These are phyloP conservation scores for Stramonita haemastoma DNA, from an alignment of 2,888 invertebrate species.

Conservation along the genomic window DNA sequence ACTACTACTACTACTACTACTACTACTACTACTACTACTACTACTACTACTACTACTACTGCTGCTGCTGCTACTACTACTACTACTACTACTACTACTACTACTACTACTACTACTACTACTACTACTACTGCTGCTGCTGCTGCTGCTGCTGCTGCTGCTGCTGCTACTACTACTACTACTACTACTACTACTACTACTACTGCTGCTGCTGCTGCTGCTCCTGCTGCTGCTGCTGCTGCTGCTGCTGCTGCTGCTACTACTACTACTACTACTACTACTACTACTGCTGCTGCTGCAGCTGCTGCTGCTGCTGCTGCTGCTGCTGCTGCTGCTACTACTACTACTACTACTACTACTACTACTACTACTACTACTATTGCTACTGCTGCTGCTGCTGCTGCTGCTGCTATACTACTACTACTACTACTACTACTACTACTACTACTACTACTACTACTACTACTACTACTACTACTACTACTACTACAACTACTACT, in stretches of 20 bases:
- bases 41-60: too few relatives aligned
- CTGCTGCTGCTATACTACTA: too few relatives aligned
- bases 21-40: too few relatives aligned
- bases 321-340: background rate
- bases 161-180: conserved; percentile 20
- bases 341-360: background rate
- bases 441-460: background rate
- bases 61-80: too few relatives aligned
- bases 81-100: too few relatives aligned
- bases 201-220: too few relatives aligned
- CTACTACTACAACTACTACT: background rate
- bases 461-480: background rate
- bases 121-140: too few relatives aligned
- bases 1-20: too few relatives aligned
- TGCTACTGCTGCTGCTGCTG: background rate
- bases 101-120: background rate
- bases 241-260: too few relatives aligned
- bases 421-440: background rate
- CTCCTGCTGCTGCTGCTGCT: too few relatives aligned
- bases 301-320: background rate
- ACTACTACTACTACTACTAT: background rate
- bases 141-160: conserved; percentile 7
- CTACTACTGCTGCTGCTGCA: background rate
- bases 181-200: conserved; percentile 3
- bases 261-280: too few relatives aligned